Evolutionary conservation across 1,140 invertebrate genomes (phyloP).

Genomic region (Mercenaria mercenaria): DNA sequence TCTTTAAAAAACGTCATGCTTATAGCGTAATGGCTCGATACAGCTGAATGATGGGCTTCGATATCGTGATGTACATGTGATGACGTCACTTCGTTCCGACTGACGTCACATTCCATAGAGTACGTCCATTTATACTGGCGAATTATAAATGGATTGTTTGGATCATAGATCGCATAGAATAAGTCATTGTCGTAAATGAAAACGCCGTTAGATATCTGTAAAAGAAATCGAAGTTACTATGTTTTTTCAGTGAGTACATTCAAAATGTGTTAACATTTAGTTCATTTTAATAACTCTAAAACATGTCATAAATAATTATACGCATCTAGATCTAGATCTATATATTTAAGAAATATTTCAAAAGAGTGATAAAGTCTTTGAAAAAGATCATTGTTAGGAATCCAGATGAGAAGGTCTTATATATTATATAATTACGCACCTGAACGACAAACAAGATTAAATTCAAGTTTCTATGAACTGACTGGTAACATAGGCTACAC

Average conservation of each 20-base stretch:
- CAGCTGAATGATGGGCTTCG: neutral
- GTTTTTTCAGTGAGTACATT: neutral
- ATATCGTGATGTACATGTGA: conserved; percentile 33
- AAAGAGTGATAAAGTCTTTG: no score
- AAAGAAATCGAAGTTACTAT: neutral
- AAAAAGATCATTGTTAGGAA: no score
- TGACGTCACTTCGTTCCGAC: neutral
- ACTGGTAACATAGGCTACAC: no score
- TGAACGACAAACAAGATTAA: no score
- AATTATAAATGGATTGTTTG: neutral
- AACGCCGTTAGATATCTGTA: neutral
- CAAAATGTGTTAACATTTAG: neutral
- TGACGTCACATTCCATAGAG: conserved; percentile 31
- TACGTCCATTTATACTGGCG: conserved; percentile 30
- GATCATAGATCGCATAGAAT: conserved; percentile 10
- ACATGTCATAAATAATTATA: no score
- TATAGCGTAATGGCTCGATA: neutral
- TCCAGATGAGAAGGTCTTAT: no score
- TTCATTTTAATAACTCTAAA: no score
- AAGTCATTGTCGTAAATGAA: conserved; percentile 20
- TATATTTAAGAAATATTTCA: no score
- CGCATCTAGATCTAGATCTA: no score
- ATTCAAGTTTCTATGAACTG: no score
- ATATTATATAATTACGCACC: no score
- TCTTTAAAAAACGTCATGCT: conserved; percentile 25